phyloP scores from a whole-genome alignment of 2,888 invertebrate species.

The Cephus nigrinus region DNA sequence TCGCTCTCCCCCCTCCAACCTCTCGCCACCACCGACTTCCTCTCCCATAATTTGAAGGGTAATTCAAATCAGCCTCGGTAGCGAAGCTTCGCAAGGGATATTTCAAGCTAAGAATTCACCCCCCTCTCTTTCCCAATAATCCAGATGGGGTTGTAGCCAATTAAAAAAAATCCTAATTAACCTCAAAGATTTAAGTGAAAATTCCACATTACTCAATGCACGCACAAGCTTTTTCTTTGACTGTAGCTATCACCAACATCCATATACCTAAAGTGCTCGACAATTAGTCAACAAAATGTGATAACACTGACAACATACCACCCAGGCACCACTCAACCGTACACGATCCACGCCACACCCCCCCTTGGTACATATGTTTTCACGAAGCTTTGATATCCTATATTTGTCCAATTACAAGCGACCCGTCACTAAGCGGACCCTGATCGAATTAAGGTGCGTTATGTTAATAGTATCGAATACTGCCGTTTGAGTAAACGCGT shows the following conservation, averaged over 20 bases:
- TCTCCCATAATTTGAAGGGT: background rate
- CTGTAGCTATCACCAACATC: background rate
- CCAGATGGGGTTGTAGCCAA: background rate
- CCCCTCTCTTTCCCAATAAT: background rate
- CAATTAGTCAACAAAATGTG: background rate
- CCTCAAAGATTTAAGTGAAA: background rate
- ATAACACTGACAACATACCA: background rate
- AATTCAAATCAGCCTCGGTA: background rate
- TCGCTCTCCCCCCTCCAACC: background rate
- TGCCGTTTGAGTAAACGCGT: conserved; percentile 32
- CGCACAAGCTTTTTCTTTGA: background rate
- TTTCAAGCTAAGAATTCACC: background rate
- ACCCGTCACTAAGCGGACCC: conserved; percentile 41
- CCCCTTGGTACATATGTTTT: background rate
- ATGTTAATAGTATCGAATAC: conserved; percentile 48
- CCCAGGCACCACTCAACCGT: background rate
- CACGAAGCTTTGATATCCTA: conserved; percentile 44
- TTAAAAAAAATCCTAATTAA: background rate
- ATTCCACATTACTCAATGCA: background rate
- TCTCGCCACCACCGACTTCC: background rate
- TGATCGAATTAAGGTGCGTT: conserved; percentile 52
- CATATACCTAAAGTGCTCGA: background rate
- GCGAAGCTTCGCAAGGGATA: background rate
- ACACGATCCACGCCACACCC: background rate
- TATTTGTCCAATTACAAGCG: conserved; percentile 48